These are phyloP conservation scores for Pheosia tremula DNA, from an alignment of 2,888 invertebrate genomes.

Conservation along the genomic window DNA sequence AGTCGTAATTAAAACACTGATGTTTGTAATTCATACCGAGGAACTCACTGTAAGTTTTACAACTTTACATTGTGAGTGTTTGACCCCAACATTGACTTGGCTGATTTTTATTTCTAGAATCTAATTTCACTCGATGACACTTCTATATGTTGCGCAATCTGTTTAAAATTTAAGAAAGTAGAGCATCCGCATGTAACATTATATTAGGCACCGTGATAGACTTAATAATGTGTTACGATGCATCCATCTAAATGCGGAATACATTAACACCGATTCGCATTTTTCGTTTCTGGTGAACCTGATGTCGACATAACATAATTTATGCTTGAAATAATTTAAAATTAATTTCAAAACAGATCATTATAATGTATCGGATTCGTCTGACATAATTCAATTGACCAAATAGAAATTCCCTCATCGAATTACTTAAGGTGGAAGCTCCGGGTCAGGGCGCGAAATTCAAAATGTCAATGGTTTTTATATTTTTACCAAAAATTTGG, in stretches of 20 bases:
- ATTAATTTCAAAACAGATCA: not conserved
- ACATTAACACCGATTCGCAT: conserved; percentile 24
- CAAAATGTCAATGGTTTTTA: too few relatives aligned
- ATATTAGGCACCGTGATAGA: conserved; percentile 8
- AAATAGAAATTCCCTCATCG: too few relatives aligned
- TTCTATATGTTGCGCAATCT: not conserved
- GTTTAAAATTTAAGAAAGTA: not conserved
- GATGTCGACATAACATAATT: conserved; percentile 3
- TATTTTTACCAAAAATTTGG: too few relatives aligned
- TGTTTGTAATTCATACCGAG: too few relatives aligned
- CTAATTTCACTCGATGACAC: not conserved
- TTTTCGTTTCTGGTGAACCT: conserved; percentile 15
- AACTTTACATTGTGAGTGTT: too few relatives aligned
- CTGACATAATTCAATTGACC: not conserved
- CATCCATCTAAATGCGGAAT: conserved; percentile 14
- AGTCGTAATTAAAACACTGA: too few relatives aligned
- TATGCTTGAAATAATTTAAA: not conserved
- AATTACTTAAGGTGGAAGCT: too few relatives aligned
- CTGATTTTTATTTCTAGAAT: too few relatives aligned
- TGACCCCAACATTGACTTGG: too few relatives aligned
- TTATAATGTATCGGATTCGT: not conserved
- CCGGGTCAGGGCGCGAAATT: too few relatives aligned
- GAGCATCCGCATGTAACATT: not conserved
- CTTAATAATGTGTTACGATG: conserved; percentile 19
- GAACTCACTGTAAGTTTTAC: too few relatives aligned